Percentiles rank a stretch among this genome's conserved stretches.
Evolutionary conservation across 2,888 invertebrate species (phyloP).

Genomic region (Hedya salicella): DNA sequence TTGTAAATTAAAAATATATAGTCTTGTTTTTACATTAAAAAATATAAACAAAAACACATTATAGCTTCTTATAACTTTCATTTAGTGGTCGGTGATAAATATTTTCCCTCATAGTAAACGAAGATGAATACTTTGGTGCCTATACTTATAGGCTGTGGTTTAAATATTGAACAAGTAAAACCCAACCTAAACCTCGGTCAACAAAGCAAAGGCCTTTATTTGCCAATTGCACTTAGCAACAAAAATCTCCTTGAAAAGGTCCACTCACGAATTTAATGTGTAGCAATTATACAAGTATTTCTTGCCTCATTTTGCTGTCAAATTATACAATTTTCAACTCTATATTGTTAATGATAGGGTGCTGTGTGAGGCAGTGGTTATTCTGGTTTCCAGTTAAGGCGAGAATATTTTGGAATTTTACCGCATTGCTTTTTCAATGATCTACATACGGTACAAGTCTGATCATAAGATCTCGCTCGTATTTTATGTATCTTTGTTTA

Average conservation of each 20-base stretch:
- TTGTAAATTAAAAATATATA: too few species aligned
- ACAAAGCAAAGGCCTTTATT: conserved; percentile 10
- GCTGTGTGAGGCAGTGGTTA: conserved; percentile 6
- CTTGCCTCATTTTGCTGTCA: conserved; percentile 42
- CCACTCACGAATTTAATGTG: conserved; percentile 61
- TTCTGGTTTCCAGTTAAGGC: conserved; percentile 38
- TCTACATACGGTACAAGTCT: conserved; percentile 38
- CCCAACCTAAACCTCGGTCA: conserved; percentile 10
- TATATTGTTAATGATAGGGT: conserved; percentile 22
- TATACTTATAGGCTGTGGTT: too few species aligned
- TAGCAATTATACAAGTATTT: conserved; percentile 60
- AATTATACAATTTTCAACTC: conserved; percentile 37
- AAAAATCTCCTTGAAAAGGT: conserved; percentile 62
- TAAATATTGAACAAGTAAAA: background rate
- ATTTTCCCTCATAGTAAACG: too few species aligned
- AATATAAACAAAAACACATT: too few species aligned
- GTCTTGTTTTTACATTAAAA: too few species aligned
- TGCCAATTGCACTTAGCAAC: conserved; percentile 48
- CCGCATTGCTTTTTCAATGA: conserved; percentile 45
- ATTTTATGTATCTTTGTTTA: conserved; percentile 10
- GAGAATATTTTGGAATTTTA: conserved; percentile 47
- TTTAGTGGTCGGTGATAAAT: too few species aligned
- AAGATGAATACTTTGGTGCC: too few species aligned
- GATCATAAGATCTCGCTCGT: conserved; percentile 34
- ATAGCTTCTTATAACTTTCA: too few species aligned